A percentile compares a stretch with the other conserved stretches of the same genome.
Evolutionary conservation across 2,888 invertebrate species (phyloP).

Genomic region (Idaea aversata): DNA sequence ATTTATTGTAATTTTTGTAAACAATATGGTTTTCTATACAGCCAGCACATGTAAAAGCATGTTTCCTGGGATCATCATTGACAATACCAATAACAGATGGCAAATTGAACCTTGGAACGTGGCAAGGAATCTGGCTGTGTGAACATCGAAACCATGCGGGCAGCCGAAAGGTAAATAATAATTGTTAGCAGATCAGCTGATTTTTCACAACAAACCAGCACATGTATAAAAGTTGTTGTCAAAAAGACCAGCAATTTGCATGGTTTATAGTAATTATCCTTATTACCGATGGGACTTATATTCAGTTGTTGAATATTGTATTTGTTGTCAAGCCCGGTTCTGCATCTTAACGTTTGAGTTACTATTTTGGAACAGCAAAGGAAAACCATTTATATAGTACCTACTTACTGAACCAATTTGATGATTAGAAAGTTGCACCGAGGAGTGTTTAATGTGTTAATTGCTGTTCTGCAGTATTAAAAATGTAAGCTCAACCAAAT

Average conservation of each 20-base stretch:
- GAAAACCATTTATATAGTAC: too few species aligned
- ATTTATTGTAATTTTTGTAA: not conserved
- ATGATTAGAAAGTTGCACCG: not conserved
- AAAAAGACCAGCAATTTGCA: too few species aligned
- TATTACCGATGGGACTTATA: too few species aligned
- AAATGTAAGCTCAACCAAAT: too few species aligned
- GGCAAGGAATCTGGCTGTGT: constrained; percentile 99
- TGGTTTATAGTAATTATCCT: too few species aligned
- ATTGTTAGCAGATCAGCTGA: not conserved
- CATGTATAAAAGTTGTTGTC: too few species aligned
- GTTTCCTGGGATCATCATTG: constrained; percentile 96
- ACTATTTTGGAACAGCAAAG: too few species aligned
- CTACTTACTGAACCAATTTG: not conserved
- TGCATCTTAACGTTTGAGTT: too few species aligned
- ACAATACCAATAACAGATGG: constrained; percentile 98
- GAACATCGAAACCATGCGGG: constrained; percentile 98
- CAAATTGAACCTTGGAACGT: constrained; percentile 95
- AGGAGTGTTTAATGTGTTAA: not conserved
- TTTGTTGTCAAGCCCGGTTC: too few species aligned
- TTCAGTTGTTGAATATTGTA: too few species aligned
- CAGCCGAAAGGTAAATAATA: constrained; percentile 85
- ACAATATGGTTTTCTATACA: constrained; percentile 57
- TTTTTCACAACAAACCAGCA: too few species aligned
- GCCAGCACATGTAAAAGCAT: constrained; percentile 99
- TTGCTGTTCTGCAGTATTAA: too few species aligned